A percentile compares a stretch with the other conserved stretches of the same genome.
These are phyloP conservation scores for Porphyrio hochstetteri DNA, from an alignment of 2,113 vertebrate species.

Conservation along the genomic window DNA sequence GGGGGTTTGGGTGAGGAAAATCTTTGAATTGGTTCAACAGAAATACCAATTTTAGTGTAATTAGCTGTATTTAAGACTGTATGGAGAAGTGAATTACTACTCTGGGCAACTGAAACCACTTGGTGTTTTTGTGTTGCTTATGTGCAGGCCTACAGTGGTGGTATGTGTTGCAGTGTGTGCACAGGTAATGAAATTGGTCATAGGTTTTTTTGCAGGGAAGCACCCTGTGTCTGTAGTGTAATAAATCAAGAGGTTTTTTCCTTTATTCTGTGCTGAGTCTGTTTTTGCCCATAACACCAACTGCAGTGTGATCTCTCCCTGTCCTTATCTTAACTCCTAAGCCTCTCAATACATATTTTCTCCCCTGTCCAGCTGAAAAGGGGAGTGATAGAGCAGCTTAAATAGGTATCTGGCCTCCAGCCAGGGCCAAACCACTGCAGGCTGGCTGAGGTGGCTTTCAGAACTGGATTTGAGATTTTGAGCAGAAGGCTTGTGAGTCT, in stretches of 20 bases:
- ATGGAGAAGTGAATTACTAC: neutral
- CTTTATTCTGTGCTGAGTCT: no score
- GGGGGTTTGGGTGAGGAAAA: neutral
- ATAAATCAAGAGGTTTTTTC: no score
- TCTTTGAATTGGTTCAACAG: neutral
- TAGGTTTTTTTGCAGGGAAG: neutral
- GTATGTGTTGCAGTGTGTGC: neutral
- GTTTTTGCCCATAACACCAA: no score
- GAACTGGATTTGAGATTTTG: neutral
- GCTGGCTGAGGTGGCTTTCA: neutral
- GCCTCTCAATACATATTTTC: no score
- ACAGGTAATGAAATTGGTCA: neutral
- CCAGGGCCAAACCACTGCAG: no score
- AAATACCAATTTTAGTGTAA: neutral
- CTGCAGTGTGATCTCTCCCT: no score
- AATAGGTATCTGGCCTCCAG: no score
- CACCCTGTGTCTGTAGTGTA: neutral
- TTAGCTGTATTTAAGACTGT: neutral
- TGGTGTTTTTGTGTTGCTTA: neutral
- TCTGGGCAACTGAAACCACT: neutral
- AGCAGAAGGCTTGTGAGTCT: neutral
- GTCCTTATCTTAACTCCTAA: no score
- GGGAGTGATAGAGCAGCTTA: no score
- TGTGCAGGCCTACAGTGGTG: accelerated
- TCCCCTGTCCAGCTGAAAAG: no score